These are phyloP conservation scores for Drosophila repletoides DNA, from an alignment of 1,140 invertebrate species.

Conservation along the genomic window DNA sequence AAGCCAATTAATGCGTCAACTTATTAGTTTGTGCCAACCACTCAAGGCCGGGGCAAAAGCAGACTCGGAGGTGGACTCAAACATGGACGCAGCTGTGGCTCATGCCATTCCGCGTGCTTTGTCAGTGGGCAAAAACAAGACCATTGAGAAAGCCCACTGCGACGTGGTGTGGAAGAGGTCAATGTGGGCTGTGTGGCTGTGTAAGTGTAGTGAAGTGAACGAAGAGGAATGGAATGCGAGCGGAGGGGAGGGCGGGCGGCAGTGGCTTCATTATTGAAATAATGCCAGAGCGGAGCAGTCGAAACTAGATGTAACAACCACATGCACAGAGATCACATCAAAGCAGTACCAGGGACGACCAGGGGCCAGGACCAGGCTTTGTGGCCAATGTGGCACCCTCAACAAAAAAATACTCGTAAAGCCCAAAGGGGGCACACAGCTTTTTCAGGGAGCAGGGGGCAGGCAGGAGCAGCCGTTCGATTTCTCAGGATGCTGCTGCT, in stretches of 20 bases:
- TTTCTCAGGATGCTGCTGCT: slow-evolving; percentile 67
- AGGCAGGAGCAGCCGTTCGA: slow-evolving; percentile 64
- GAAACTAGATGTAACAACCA: slow-evolving; percentile 38
- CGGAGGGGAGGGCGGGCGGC: not conserved
- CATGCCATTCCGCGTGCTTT: slow-evolving; percentile 65
- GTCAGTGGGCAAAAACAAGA: slow-evolving; percentile 9
- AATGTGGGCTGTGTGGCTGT: not conserved
- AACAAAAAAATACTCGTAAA: slow-evolving; percentile 31
- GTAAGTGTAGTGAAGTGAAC: not conserved
- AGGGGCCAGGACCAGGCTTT: slow-evolving; percentile 51
- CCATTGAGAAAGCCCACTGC: slow-evolving; percentile 7
- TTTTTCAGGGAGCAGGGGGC: slow-evolving; percentile 2
- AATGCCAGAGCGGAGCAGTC: slow-evolving; percentile 32
- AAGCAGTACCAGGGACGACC: slow-evolving; percentile 41
- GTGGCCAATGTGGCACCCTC: slow-evolving; percentile 68
- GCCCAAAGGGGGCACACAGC: not conserved
- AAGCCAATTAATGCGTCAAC: slow-evolving; percentile 77
- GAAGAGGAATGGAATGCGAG: slow-evolving; percentile 42
- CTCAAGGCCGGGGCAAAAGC: not conserved
- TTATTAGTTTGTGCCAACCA: slow-evolving; percentile 62
- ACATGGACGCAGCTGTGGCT: slow-evolving; percentile 27
- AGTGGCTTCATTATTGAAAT: slow-evolving; percentile 75
- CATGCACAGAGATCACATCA: slow-evolving; percentile 47
- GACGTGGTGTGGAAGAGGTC: slow-evolving; percentile 11
- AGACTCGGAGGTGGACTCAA: not conserved